A percentile compares a stretch with the other conserved stretches of the same genome.
These are phyloP conservation scores for Hypolimnas misippus DNA, from an alignment of 2,888 invertebrate genomes.

Conservation along the genomic window DNA sequence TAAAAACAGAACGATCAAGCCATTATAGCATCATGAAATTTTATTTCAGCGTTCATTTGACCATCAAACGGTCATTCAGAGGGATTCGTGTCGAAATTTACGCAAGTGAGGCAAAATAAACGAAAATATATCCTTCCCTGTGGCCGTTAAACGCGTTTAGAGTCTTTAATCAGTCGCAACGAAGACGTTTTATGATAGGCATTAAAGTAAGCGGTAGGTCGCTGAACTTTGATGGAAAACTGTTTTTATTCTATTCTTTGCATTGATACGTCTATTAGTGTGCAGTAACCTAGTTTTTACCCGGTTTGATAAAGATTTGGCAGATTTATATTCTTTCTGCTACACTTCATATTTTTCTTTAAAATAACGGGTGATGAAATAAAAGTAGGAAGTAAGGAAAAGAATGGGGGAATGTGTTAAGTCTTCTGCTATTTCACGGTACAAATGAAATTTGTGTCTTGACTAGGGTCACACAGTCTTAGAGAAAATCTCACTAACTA, in stretches of 20 bases:
- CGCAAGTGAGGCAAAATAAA: constrained; percentile 48
- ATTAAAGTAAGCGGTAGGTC: constrained; percentile 62
- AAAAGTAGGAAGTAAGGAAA: too few relatives aligned
- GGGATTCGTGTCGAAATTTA: constrained; percentile 44
- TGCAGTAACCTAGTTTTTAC: not conserved
- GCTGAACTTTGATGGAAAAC: constrained; percentile 62
- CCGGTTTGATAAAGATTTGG: not conserved
- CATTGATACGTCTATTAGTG: constrained; percentile 14
- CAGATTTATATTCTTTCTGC: too few relatives aligned
- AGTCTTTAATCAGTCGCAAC: constrained; percentile 63
- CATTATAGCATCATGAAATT: constrained; percentile 13
- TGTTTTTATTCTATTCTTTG: constrained; percentile 31
- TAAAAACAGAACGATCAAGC: not conserved
- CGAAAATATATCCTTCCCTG: constrained; percentile 47
- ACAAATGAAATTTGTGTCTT: too few relatives aligned
- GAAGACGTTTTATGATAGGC: constrained; percentile 69
- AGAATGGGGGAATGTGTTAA: too few relatives aligned
- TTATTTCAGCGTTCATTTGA: constrained; percentile 28
- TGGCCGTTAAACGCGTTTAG: constrained; percentile 51
- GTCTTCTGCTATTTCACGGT: too few relatives aligned
- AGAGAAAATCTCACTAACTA: too few relatives aligned
- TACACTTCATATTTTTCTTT: too few relatives aligned
- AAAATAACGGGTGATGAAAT: too few relatives aligned
- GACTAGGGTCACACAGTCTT: too few relatives aligned
- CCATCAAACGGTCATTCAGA: constrained; percentile 33